Base-by-base conservation (phyloP, 1,140 invertebrate species). In the Helicoverpa armigera region DNA sequence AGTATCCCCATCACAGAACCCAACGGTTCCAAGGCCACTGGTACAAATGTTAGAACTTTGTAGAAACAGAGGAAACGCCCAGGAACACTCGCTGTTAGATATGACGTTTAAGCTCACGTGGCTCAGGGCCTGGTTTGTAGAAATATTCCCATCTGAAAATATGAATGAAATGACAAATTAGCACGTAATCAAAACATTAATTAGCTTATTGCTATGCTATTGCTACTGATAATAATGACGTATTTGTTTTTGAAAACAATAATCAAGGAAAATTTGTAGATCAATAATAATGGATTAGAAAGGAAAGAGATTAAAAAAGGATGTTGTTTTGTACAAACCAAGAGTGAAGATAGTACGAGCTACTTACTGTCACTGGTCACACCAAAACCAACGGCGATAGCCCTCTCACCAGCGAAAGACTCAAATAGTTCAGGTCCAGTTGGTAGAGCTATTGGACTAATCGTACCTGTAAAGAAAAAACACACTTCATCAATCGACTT, bases 1-100 rank as follows among this genome's bases (percentile, higher is more conserved):
- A 70, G 95, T 95, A 81, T 96, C 95, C 7, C 95, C 95, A n/a
- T 75, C 50, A 80, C 89, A 90, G 13, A 83, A 84, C 4, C 88
- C 84, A 1, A 58, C 72, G 0, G 79, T 82, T 2, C 85, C 82
- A 11, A 53, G 14, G 10, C 87, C 84, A 43, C 84, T 89, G 11
- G 87, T 89, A 80, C 91, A 92, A 50, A 92, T 84, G 53, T 88
- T 86, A 0, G 82, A 78, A 31, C 65, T 14, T 18, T 80, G 81
- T 10, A 90, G 48, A n/a, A 82, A 14, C 0, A 74, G 1, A 5
- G 85, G 83, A 65, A 83, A 89, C 1, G 53, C 79, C 5, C 69
- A 18, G 0, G 5, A 29, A 50, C 89, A 90, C 0, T 81, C 29
- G 3, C 48, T 48, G 73, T 88, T 88, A 0, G 77, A 60, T 16